Evolutionary conservation across 1,140 invertebrate genomes (phyloP), one percentile per base, ranked within the genome.

Genomic region (Temnothorax nylanderi): DNA sequence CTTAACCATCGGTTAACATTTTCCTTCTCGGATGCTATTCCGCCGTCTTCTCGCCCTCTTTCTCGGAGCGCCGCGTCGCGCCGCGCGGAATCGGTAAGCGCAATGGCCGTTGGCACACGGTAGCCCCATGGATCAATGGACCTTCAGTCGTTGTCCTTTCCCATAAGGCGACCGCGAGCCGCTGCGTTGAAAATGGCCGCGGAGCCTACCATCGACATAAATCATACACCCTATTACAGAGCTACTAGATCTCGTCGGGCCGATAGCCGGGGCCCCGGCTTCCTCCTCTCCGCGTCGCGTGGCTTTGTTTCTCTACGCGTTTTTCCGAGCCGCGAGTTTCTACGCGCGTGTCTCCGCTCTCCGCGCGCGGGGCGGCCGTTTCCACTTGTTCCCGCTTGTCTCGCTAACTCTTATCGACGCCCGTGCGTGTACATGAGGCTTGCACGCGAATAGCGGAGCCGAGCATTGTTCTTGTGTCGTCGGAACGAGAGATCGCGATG

Each of bases 141-240:
- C 88, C 51, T 78, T 92, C 88, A 91, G 87, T 90, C 89, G 88
- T 93, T 91, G 89, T 93, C 89, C 90, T 91, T 75, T 88, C 62
- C 60, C 86, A 92, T 90, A 90, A 89, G 89, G 86, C 85, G 89
- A 67, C 74, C 65, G 49, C 47, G 75, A 56, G 44, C 64, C 71
- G 76, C 77, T 56, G 72, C 81, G 88, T 93, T 94, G 91, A 91
- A 93, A 94, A 92, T 90, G 87, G 80, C 84, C 87, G 69, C 88
- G 88, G 87, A 84, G 85, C 82, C 85, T 86, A 77, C 76, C 78
- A 69, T 67, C 89, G 91, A 93, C 94, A 94, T 94, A 95, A 95
- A 95, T 95, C 94, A 95, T 94, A 94, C 76, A 94, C 90, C 91
- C 93, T 89, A 94, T 95, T 95, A 95, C 91, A 91, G 92, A 78